These are phyloP conservation scores for Apotomis capreana DNA, from an alignment of 2,888 invertebrate genomes.

Conservation along the genomic window DNA sequence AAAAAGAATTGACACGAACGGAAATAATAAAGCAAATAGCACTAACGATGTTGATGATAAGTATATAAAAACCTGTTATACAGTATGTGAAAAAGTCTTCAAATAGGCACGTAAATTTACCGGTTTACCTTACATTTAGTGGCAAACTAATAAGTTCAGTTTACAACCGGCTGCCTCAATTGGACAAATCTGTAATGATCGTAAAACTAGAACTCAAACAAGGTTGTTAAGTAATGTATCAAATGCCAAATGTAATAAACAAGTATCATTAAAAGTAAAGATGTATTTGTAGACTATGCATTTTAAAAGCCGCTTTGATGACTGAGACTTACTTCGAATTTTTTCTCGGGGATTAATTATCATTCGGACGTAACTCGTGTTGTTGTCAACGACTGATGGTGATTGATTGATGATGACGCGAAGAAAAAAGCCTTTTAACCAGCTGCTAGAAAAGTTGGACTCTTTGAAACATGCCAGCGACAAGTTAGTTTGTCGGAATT, in stretches of 20 bases:
- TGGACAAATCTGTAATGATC: conserved; percentile 25
- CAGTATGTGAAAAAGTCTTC: background rate
- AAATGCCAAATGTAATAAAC: conserved; percentile 18
- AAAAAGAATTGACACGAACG: too few relatives aligned
- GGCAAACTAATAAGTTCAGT: conserved; percentile 4
- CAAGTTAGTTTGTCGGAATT: conserved; percentile 35
- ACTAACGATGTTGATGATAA: conserved; percentile 12
- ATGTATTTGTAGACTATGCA: conserved; percentile 12
- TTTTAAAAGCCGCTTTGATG: conserved; percentile 23
- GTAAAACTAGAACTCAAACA: conserved; percentile 29
- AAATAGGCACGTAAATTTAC: conserved; percentile 17
- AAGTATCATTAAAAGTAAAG: conserved; percentile 5
- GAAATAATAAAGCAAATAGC: conserved; percentile 2
- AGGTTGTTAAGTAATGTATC: conserved; percentile 21
- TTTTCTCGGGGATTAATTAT: conserved; percentile 41
- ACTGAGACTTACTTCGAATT: conserved; percentile 18
- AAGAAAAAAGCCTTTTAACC: conserved; percentile 30
- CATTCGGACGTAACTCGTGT: conserved; percentile 38
- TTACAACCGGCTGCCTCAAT: conserved; percentile 21
- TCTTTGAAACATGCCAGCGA: conserved; percentile 18
- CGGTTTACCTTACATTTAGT: conserved; percentile 13
- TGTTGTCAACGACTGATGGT: conserved; percentile 40
- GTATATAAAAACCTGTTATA: conserved; percentile 7
- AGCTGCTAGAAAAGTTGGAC: conserved; percentile 25
- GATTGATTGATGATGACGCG: conserved; percentile 35